These are phyloP conservation scores for Salmo trutta DNA, from an alignment of 2,797 vertebrate species.

Conservation along the genomic window DNA sequence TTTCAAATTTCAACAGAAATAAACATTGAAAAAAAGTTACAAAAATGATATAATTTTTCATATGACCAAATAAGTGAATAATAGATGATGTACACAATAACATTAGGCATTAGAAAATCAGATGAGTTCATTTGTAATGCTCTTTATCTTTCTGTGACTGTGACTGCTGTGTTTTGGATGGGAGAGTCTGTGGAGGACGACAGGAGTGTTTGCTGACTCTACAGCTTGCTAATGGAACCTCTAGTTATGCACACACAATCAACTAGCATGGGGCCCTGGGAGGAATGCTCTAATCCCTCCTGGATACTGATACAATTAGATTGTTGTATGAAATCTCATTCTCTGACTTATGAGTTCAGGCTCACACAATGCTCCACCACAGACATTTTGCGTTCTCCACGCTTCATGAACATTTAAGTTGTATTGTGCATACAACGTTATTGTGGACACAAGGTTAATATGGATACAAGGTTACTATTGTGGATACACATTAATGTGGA, in stretches of 20 bases:
- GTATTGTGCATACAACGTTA: not conserved
- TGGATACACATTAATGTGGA: not conserved
- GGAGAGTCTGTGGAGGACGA: constrained; percentile 59
- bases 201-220: constrained; percentile 73
- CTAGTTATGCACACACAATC: constrained; percentile 71
- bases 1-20: too few species aligned
- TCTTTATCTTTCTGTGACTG: constrained; percentile 39
- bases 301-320: constrained; percentile 77
- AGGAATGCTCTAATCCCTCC: constrained; percentile 69
- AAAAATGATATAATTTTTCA: not conserved
- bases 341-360: constrained; percentile 64
- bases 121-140: not conserved
- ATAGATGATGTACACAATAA: not conserved
- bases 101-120: not conserved
- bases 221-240: constrained; percentile 73
- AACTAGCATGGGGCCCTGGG: constrained; percentile 63
- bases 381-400: constrained; percentile 23
- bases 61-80: not conserved
- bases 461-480: not conserved
- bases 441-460: not conserved
- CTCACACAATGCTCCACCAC: constrained; percentile 43
- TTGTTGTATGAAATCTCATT: constrained; percentile 64
- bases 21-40: not conserved
- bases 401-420: not conserved
- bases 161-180: constrained; percentile 31